phyloP scores from a whole-genome alignment of 1,140 invertebrate species.

The Dreissena rostriformis region DNA sequence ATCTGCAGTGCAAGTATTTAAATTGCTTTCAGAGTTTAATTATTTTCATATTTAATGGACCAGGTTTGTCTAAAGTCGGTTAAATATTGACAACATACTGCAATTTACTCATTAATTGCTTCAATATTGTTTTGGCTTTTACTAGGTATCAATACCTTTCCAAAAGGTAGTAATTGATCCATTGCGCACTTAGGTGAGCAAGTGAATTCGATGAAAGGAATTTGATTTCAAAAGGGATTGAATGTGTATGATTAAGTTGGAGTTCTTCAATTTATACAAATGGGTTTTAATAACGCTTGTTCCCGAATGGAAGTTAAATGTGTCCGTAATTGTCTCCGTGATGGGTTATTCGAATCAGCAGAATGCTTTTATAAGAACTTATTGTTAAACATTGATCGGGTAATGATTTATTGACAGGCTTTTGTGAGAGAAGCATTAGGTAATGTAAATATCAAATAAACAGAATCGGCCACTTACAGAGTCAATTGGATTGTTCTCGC shows the following conservation, averaged over 20 bases:
- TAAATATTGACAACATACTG: too few relatives aligned
- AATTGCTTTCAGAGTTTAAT: too few relatives aligned
- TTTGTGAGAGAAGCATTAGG: constrained; percentile 32
- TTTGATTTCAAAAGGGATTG: background rate
- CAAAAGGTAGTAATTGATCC: too few relatives aligned
- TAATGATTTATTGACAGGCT: constrained; percentile 43
- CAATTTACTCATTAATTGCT: too few relatives aligned
- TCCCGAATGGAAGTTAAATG: background rate
- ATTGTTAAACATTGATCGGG: constrained; percentile 44
- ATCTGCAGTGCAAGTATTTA: too few relatives aligned
- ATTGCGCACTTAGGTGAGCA: too few relatives aligned
- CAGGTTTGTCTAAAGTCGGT: too few relatives aligned
- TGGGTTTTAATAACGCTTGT: constrained; percentile 30
- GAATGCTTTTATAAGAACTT: constrained; percentile 35
- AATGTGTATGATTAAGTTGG: constrained; percentile 42
- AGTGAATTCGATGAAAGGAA: too few relatives aligned
- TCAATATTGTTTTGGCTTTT: too few relatives aligned
- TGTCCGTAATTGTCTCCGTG: constrained; percentile 17
- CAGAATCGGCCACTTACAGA: constrained; percentile 42
- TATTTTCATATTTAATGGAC: too few relatives aligned
- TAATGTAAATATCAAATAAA: constrained; percentile 47
- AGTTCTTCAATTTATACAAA: background rate
- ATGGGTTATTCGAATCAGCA: background rate
- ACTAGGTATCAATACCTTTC: too few relatives aligned
- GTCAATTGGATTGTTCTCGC: constrained; percentile 42